Conservation (phyloP, 1,140 invertebrate genomes). For the Drosophila mayri region DNA sequence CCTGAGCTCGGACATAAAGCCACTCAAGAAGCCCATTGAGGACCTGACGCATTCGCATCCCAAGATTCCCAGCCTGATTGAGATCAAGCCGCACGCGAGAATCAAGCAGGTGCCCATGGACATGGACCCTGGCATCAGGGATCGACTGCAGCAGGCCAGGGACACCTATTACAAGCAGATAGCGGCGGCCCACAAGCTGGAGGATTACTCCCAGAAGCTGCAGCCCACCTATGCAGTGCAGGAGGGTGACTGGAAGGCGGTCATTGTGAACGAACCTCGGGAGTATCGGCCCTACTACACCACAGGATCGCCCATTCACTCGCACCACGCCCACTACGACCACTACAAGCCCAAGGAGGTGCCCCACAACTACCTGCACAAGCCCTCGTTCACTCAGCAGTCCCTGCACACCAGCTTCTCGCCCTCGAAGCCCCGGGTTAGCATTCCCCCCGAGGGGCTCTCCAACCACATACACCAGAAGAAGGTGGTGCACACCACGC, state of each 20-base stretch:
- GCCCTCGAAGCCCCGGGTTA: slow-evolving; percentile 51
- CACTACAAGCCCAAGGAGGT: slow-evolving; percentile 69
- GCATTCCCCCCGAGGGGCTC: slow-evolving; percentile 45
- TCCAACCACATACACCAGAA: slow-evolving; percentile 75
- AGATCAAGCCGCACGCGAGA: slow-evolving; percentile 79
- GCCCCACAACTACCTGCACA: slow-evolving; percentile 67
- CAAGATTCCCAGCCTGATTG: slow-evolving; percentile 77
- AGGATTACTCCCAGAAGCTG: slow-evolving; percentile 55
- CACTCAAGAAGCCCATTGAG: slow-evolving; percentile 73
- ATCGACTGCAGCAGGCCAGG: slow-evolving; percentile 65
- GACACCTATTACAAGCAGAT: slow-evolving; percentile 79
- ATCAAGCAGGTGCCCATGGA: slow-evolving; percentile 84
- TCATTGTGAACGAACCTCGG: slow-evolving; percentile 70
- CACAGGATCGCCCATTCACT: slow-evolving; percentile 38
- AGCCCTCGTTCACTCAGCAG: slow-evolving; percentile 50
- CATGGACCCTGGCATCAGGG: slow-evolving; percentile 72
- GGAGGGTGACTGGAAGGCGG: slow-evolving; percentile 77
- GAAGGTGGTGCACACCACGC: slow-evolving; percentile 78
- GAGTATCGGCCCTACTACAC: slow-evolving; percentile 69
- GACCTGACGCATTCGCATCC: slow-evolving; percentile 79
- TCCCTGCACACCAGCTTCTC: slow-evolving; percentile 61
- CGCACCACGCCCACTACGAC: slow-evolving; percentile 63
- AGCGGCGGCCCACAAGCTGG: slow-evolving; percentile 55
- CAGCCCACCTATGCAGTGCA: slow-evolving; percentile 58
- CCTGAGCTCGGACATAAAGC: slow-evolving; percentile 82